Base-by-base conservation (phyloP, 2,113 vertebrate genomes). In the Balaeniceps rex region DNA sequence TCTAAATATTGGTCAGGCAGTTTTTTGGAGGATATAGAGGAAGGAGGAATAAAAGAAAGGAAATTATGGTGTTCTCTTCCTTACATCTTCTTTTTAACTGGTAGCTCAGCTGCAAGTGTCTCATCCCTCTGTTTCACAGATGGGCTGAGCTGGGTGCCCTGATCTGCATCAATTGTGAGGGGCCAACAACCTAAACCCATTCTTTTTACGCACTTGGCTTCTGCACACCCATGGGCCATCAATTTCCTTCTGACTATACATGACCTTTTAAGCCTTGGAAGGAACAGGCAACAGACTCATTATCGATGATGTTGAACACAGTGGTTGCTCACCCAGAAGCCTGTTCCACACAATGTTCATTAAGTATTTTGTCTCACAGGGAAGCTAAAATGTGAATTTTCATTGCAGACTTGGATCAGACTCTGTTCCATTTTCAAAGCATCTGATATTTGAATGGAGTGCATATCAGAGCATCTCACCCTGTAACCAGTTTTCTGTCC, bases 221-320 rank as follows among this genome's bases (percentile, higher is more conserved):
- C 64, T 83, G 33, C 3, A 3, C 3, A 0, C 21, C 71, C 19
- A 9, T 9, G 16, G 79, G 13, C 60, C 51, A 42, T 46, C 63
- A 40, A 12, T 65, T 95, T 93, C 46, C 23, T 55, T 65, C 77
- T 91, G 83, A 66, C 55, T 66, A 4, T 24, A 38, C 1, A 0
- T 31, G 29, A 14, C 28, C 44, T 87, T 81, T 58, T 42, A 81
- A 78, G 36, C 38, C 38, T n/a, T 66, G 38, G 19, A 71, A 87
- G 23, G 33, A 84, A 9, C 6, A 71, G 10, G 5, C 24, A 52
- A 51, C 4, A 71, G 49, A 24, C 19, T 88, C n/a, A 14, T 42
- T 52, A 55, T 0, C 9, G 1, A 8, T 69, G 65, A 47, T 1
- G 0, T 8, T 65, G 51, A 58, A 82, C 51, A 51, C 44, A 31